A percentile compares a stretch with the other conserved stretches of the same genome.
These are phyloP conservation scores for Carcina quercana DNA, from an alignment of 2,888 invertebrate genomes.

Conservation along the genomic window DNA sequence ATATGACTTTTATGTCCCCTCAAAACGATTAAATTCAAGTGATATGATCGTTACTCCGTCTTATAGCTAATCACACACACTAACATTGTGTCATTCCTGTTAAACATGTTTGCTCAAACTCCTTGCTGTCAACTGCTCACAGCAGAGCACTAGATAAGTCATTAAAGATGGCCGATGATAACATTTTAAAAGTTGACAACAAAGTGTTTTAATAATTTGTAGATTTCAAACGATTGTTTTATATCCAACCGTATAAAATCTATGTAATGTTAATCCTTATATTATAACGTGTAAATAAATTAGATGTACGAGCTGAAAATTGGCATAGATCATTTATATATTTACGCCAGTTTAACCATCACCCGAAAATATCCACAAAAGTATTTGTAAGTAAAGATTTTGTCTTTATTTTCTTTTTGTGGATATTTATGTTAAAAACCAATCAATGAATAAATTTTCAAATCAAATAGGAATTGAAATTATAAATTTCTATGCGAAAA, in stretches of 20 bases:
- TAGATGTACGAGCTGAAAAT: constrained; percentile 45
- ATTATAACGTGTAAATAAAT: constrained; percentile 39
- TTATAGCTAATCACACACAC: constrained; percentile 51
- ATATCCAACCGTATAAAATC: not conserved
- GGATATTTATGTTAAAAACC: constrained; percentile 12
- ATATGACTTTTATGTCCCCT: no score
- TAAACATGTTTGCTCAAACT: no score
- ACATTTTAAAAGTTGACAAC: no score
- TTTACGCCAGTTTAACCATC: constrained; percentile 44
- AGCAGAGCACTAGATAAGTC: no score
- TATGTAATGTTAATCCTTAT: constrained; percentile 25
- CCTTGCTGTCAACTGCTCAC: no score
- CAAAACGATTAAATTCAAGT: no score
- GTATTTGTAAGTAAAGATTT: not conserved
- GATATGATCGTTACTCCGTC: no score
- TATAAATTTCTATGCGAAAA: no score
- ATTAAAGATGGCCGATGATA: no score
- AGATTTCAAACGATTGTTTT: no score
- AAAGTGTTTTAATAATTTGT: no score
- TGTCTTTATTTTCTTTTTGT: constrained; percentile 9
- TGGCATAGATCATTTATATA: constrained; percentile 23
- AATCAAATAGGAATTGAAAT: no score
- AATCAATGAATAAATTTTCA: constrained; percentile 12
- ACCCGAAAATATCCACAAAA: constrained; percentile 46
- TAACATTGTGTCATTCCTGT: constrained; percentile 61